Base-by-base conservation (phyloP, 2,113 vertebrate species). In the Isurus oxyrinchus region DNA sequence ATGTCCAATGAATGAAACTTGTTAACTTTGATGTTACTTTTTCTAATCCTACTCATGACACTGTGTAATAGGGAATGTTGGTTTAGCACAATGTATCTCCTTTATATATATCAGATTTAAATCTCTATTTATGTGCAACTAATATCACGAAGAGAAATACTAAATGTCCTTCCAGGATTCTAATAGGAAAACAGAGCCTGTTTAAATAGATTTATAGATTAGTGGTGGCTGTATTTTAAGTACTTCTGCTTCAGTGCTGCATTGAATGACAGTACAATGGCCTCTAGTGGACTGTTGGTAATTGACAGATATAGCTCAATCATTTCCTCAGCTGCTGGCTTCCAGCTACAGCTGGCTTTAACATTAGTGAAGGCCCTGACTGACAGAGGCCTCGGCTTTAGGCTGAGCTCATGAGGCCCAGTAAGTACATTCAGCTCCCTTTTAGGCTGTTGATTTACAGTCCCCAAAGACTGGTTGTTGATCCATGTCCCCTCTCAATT, bases 361-460 rank as follows among this genome's bases (percentile, higher is more conserved):
- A 98, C 98, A 98, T 98, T 98, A 98, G 97, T 97, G 97, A 87
- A 96, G 97, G 96, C 96, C 97, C 96, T 98, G 98, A 97, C 98
- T 98, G 97, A 98, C 98, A 98, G 97, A 98, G 98, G 97, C 97
- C 98, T 98, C 97, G 98, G 98, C 98, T 97, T 97, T 97, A 97
- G 97, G 97, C 97, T 96, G 97, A 97, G 97, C 97, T 97, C 98
- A 96, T 84, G 97, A 97, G 98, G 97, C 97, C 98, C 96, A 96
- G 97, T 97, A 97, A 98, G 98, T 98, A 98, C 97, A 98, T 98
- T 98, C 97, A 98, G 97, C 97, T 97, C 97, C 97, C 98, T 98
- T 98, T 98, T 98, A 97, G 98, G 97, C 97, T 98, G 98, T 98
- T 98, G 98, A 99, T 98, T 98, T 98, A 98, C 97, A 97, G 97